These are phyloP conservation scores for Pinna nobilis DNA, from an alignment of 1,140 invertebrate species.

Conservation along the genomic window DNA sequence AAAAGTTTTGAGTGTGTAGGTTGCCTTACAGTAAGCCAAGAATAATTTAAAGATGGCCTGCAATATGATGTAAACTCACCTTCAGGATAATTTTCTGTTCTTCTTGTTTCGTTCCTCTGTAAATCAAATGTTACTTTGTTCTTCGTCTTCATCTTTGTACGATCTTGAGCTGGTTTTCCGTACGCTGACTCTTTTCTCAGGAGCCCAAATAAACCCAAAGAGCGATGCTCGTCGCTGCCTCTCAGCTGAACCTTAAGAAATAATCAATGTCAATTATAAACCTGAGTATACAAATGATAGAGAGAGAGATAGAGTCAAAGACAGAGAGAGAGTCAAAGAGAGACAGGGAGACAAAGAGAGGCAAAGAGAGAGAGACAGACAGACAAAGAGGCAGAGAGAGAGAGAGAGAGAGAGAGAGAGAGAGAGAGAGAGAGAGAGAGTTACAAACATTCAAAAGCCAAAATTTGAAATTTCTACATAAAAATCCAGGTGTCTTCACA, in stretches of 20 bases:
- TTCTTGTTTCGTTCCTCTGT: slow-evolving; percentile 53
- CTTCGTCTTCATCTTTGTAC: slow-evolving; percentile 48
- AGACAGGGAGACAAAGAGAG: background rate
- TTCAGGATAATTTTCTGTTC: slow-evolving; percentile 31
- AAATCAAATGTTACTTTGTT: slow-evolving; percentile 59
- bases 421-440: no score
- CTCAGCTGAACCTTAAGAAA: no score
- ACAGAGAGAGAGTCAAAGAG: background rate
- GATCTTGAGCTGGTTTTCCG: slow-evolving; percentile 35
- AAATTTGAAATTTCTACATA: no score
- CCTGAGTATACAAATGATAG: slow-evolving; percentile 20
- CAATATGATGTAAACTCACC: slow-evolving; percentile 33
- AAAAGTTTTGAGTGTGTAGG: background rate
- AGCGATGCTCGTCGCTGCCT: slow-evolving; percentile 56
- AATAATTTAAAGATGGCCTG: no score
- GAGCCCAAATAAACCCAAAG: slow-evolving; percentile 60
- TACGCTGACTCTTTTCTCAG: slow-evolving; percentile 55
- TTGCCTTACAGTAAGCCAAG: no score
- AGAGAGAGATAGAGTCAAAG: background rate
- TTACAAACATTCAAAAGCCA: no score
- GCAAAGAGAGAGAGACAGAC: no score
- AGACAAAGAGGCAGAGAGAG: no score
- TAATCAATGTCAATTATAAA: no score
- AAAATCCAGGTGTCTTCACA: no score
- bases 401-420: no score